A percentile compares a stretch with the other conserved stretches of the same genome.
Conservation (phyloP, 2,888 invertebrate species). For the Lobophora halterata region DNA sequence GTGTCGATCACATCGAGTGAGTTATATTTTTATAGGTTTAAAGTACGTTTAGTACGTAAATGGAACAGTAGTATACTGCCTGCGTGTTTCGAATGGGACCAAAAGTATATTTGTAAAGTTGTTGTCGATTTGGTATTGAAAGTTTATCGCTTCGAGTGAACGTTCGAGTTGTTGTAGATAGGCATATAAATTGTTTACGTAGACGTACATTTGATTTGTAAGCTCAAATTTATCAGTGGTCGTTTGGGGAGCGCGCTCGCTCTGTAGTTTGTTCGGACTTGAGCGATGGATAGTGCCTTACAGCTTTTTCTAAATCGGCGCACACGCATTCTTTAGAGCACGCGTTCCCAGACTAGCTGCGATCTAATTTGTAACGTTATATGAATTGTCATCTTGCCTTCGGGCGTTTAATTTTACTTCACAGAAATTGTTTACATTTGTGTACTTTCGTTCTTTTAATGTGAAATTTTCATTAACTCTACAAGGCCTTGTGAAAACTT, state of each 20-base stretch:
- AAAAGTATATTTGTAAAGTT: constrained; percentile 59
- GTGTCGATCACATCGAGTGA: constrained; percentile 58
- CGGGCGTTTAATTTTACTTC: constrained; percentile 30
- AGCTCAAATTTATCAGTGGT: constrained; percentile 53
- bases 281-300: constrained; percentile 5
- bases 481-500: constrained; percentile 69
- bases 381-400: constrained; percentile 32
- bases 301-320: constrained; percentile 10
- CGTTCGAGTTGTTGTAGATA: constrained; percentile 71
- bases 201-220: constrained; percentile 39
- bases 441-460: constrained; percentile 28
- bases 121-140: constrained; percentile 59
- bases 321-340: constrained; percentile 12
- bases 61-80: constrained; percentile 27
- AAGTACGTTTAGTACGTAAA: constrained; percentile 18
- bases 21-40: constrained; percentile 49
- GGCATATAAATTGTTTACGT: constrained; percentile 55
- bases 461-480: constrained; percentile 47
- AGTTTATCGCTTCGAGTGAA: constrained; percentile 68
- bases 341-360: constrained; percentile 19
- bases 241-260: constrained; percentile 14
- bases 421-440: constrained; percentile 27
- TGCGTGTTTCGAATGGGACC: constrained; percentile 63
- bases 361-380: constrained; percentile 37
- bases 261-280: constrained; percentile 9